Conservation (phyloP, 2,797 vertebrate genomes). For the Myotis myotis region DNA sequence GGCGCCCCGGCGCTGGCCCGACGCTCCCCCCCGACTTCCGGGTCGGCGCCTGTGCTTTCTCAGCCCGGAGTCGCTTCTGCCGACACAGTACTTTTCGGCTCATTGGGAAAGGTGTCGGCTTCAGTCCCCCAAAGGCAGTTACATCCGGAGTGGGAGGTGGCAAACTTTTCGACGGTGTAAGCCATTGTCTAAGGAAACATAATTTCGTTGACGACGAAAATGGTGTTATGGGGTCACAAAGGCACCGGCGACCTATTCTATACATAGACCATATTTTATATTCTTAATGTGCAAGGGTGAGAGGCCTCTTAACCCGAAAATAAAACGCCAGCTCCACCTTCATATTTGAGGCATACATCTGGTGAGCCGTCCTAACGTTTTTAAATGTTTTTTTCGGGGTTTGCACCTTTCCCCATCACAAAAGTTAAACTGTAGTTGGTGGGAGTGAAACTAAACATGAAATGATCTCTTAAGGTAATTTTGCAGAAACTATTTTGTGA, state of each 20-base stretch:
- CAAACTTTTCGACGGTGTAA: not conserved
- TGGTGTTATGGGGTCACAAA: not conserved
- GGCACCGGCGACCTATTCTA: not conserved
- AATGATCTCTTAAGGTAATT: not conserved
- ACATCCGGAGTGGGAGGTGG: not conserved
- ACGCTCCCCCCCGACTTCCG: not conserved
- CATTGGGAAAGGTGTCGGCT: not conserved
- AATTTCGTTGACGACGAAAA: not conserved
- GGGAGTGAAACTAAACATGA: not conserved
- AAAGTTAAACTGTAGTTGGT: not conserved
- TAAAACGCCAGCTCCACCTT: not conserved
- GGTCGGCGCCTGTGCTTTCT: not conserved
- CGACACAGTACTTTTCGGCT: not conserved
- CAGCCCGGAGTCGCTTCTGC: not conserved
- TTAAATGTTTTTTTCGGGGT: not conserved
- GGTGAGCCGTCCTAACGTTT: not conserved
- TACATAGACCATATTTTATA: not conserved
- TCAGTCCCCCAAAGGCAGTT: not conserved
- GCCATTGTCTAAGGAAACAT: not conserved
- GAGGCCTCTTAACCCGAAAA: not conserved
- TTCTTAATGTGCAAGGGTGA: not conserved
- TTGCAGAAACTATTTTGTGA: not conserved
- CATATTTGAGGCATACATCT: not conserved
- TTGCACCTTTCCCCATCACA: not conserved
- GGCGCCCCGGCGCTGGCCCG: not conserved